phyloP scores from a whole-genome alignment of 1,140 invertebrate species.

The Chionoecetes opilio region DNA sequence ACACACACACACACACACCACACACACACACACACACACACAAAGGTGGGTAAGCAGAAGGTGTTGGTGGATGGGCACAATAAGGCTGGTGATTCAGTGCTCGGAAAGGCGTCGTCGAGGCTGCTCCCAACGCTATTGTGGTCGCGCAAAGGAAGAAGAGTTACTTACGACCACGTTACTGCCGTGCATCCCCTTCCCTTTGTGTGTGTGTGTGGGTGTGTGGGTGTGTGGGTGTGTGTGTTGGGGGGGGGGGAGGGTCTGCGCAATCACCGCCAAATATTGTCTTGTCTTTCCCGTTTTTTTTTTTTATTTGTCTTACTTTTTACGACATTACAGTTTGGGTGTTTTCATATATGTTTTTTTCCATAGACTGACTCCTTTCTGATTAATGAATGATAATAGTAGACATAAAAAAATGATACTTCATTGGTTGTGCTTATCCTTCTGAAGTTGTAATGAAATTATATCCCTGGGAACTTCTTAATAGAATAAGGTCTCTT shows the following conservation, averaged over 20 bases:
- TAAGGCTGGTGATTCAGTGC: neutral
- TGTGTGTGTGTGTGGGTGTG: constrained; percentile 12
- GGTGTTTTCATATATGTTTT: too few species aligned
- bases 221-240: constrained; percentile 53
- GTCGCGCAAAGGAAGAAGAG: neutral
- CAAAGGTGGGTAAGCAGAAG: neutral
- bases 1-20: neutral
- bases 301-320: too few species aligned
- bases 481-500: too few species aligned
- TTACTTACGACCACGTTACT: neutral
- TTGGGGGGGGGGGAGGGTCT: too few species aligned
- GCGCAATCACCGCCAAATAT: too few species aligned
- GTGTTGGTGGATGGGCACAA: neutral
- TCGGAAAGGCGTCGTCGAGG: neutral
- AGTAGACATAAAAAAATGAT: neutral
- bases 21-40: neutral
- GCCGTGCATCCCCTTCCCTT: neutral
- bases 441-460: neutral
- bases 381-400: too few species aligned
- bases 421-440: neutral
- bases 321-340: too few species aligned
- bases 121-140: constrained; percentile 38
- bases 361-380: too few species aligned
- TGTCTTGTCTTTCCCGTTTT: neutral
- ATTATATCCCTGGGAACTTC: neutral